Evolutionary conservation across 2,888 invertebrate genomes (phyloP), one percentile per base, ranked within the genome.

Genomic region (Hyppa rectilinea): DNA sequence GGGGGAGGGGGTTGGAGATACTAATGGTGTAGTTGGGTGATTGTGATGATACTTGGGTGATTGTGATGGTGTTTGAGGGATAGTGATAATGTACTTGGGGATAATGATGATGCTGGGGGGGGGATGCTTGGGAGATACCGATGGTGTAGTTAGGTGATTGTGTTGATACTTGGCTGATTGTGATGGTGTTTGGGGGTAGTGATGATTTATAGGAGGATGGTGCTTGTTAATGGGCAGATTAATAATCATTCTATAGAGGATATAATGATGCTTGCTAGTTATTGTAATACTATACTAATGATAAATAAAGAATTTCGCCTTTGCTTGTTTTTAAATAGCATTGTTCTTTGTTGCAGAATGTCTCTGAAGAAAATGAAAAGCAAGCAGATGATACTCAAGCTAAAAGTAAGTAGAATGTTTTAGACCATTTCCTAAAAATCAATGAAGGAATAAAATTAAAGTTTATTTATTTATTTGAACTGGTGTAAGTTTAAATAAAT

Each of bases 391-490:
- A 50, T 53, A 12, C 52, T 40, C 56, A 77, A 45, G 26, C 78
- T 29, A 81, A 80, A 45, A 70, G 78, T 78, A 38, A 78, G 78
- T 78, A 43, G 4, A 23, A 38, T 26, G 31, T 34, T 38, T 12
- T 26, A 4, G 7, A 36, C 9, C 1, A 7, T 40, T 34, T 26
- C 26, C 34, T 50, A 31, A 67, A 36, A 58, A 26, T 12, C 26
- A 40, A 20, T 23, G 3, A 56, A 17, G 52, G 56, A 26, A 63
- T 65, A 23, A 67, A 53, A 10, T 56, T 60, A 36, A 66, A 62
- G 23, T 47, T 56, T 17, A 65, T n/a, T n/a, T n/a, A n/a, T n/a
- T n/a, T n/a, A n/a, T n/a, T n/a, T n/a, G n/a, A n/a, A n/a, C n/a
- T n/a, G n/a, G n/a, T n/a, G n/a, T n/a, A n/a, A n/a, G n/a, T n/a